phyloP scores from a whole-genome alignment of 2,797 vertebrate species.

The Setipinna tenuifilis region DNA sequence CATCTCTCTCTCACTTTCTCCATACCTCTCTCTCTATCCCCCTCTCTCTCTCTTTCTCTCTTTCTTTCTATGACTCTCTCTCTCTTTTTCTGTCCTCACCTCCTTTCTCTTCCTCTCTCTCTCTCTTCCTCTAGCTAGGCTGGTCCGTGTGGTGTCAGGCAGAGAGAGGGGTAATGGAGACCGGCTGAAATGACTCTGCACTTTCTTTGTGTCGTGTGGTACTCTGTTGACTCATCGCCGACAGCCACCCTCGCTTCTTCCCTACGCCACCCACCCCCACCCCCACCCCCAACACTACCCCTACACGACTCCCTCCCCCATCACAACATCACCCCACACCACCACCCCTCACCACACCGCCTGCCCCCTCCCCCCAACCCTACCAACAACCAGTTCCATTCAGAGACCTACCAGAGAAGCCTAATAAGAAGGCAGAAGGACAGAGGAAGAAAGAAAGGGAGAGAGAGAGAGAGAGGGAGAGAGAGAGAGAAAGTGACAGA shows the following conservation, averaged over 20 bases:
- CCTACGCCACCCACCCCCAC: neutral
- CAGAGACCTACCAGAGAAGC: constrained; percentile 47
- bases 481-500: neutral
- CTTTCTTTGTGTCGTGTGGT: constrained; percentile 66
- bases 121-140: neutral
- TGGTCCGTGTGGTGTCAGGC: neutral
- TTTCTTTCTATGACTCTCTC: neutral
- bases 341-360: too few relatives aligned
- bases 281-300: neutral
- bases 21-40: neutral
- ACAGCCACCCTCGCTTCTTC: constrained; percentile 28
- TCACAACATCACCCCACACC: too few relatives aligned
- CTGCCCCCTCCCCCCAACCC: too few relatives aligned
- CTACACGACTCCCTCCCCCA: too few relatives aligned
- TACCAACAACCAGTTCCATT: constrained; percentile 59
- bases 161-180: constrained; percentile 37
- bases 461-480: neutral
- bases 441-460: neutral
- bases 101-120: neutral
- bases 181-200: constrained; percentile 65
- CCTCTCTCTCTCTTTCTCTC: neutral
- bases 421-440: constrained; percentile 49
- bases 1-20: neutral
- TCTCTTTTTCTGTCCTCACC: neutral
- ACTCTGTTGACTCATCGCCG: constrained; percentile 65